Percentiles rank a stretch among this genome's conserved stretches.
These are phyloP conservation scores for Gibbula magus DNA, from an alignment of 2,888 invertebrate genomes.

Conservation along the genomic window DNA sequence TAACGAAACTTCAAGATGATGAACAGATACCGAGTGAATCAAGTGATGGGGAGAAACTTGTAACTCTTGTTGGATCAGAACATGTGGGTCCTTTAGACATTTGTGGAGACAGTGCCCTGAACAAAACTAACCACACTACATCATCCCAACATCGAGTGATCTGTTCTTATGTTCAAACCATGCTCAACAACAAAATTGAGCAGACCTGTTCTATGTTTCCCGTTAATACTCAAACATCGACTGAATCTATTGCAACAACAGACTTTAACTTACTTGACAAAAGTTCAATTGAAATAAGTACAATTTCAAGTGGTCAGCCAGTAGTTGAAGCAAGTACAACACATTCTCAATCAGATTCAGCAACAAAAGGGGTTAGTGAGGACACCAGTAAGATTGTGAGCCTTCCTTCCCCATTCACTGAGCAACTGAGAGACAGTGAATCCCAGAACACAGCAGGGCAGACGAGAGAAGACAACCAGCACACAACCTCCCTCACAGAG, in stretches of 20 bases:
- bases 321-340: not conserved
- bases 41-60: not conserved
- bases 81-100: not conserved
- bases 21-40: slow-evolving; percentile 59
- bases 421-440: too few relatives aligned
- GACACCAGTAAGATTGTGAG: too few relatives aligned
- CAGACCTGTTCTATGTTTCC: not conserved
- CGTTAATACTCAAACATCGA: not conserved
- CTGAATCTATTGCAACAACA: not conserved
- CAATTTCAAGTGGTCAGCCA: not conserved
- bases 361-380: too few relatives aligned
- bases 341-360: too few relatives aligned
- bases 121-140: slow-evolving; percentile 1
- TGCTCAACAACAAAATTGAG: slow-evolving; percentile 23
- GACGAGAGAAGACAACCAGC: too few relatives aligned
- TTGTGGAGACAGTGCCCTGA: not conserved
- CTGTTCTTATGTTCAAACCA: slow-evolving; percentile 30
- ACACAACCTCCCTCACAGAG: too few relatives aligned
- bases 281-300: not conserved
- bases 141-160: slow-evolving; percentile 12
- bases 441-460: too few relatives aligned
- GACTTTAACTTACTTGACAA: not conserved
- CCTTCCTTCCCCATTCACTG: too few relatives aligned
- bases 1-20: slow-evolving; percentile 63
- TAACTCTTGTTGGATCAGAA: not conserved